Percentiles rank a stretch among this genome's conserved stretches.
Evolutionary conservation across 2,888 invertebrate genomes (phyloP).

Genomic region (Polylopha cassiicola): DNA sequence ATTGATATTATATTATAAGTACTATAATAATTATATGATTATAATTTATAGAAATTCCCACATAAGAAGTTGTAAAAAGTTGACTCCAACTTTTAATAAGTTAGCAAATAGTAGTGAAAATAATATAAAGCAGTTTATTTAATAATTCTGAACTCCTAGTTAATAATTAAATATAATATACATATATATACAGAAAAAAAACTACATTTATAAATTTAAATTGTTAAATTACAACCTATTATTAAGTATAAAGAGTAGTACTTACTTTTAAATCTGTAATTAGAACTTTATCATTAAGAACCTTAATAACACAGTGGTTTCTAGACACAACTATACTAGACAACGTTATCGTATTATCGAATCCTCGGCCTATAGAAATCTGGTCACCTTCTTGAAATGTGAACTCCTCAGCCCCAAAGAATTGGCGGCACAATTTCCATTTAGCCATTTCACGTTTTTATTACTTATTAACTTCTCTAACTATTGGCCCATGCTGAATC

Average conservation of each 20-base stretch:
- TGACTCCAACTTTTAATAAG: too few species aligned
- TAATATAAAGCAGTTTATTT: background rate
- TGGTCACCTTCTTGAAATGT: constrained; percentile 50
- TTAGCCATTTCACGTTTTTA: constrained; percentile 43
- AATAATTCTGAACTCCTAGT: too few species aligned
- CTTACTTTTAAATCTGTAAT: constrained; percentile 60
- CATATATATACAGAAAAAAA: background rate
- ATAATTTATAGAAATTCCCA: too few species aligned
- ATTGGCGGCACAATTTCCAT: constrained; percentile 58
- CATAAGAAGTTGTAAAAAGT: background rate
- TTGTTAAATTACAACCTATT: background rate
- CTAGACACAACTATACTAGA: constrained; percentile 62
- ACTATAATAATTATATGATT: too few species aligned
- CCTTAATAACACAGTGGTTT: constrained; percentile 54
- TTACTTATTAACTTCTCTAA: background rate
- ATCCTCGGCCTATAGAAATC: constrained; percentile 55
- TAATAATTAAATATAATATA: too few species aligned
- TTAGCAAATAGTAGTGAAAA: too few species aligned
- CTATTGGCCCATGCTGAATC: constrained; percentile 15
- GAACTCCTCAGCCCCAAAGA: constrained; percentile 49
- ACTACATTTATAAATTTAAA: background rate
- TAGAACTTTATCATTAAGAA: constrained; percentile 43
- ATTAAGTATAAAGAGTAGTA: constrained; percentile 1
- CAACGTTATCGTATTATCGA: constrained; percentile 49
- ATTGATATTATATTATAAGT: too few species aligned